Evolutionary conservation across 2,888 invertebrate species (phyloP).

Genomic region (Plagodis dolabraria): DNA sequence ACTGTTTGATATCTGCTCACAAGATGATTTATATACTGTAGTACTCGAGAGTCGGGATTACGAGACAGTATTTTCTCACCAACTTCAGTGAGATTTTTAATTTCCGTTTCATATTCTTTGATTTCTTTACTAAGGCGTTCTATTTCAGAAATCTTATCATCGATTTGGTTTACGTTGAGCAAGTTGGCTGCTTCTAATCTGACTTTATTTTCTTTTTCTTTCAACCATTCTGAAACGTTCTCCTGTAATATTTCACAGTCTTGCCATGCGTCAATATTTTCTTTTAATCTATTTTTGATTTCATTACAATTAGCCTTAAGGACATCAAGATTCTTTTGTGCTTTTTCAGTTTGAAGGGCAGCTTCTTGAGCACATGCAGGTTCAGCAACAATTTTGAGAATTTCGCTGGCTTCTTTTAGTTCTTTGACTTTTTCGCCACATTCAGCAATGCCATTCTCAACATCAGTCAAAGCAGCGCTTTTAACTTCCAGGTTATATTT

Average conservation of each 20-base stretch:
- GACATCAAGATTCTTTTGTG: constrained; percentile 89
- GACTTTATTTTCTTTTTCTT: constrained; percentile 91
- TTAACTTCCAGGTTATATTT: constrained; percentile 97
- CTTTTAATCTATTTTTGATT: constrained; percentile 88
- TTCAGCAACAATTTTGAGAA: constrained; percentile 89
- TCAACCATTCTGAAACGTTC: constrained; percentile 90
- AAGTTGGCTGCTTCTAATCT: constrained; percentile 90
- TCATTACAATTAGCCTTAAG: constrained; percentile 88
- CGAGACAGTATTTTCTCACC: constrained; percentile 90
- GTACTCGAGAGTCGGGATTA: constrained; percentile 93
- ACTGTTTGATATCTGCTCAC: constrained; percentile 90
- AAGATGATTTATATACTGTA: constrained; percentile 92
- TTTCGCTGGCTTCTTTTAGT: constrained; percentile 88
- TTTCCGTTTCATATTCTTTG: constrained; percentile 86
- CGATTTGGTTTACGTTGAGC: constrained; percentile 87
- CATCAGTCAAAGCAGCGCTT: constrained; percentile 90
- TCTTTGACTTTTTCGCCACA: constrained; percentile 88
- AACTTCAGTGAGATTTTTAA: constrained; percentile 87
- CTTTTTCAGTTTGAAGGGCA: constrained; percentile 88
- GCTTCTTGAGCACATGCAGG: constrained; percentile 88
- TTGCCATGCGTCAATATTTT: constrained; percentile 91
- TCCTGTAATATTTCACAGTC: constrained; percentile 92
- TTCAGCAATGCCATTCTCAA: constrained; percentile 89
- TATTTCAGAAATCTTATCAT: constrained; percentile 88
- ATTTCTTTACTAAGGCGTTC: constrained; percentile 87